Percentiles rank a stretch among this genome's conserved stretches.
Conservation (phyloP, 2,797 vertebrate species). For the Enteromius argenteus region DNA sequence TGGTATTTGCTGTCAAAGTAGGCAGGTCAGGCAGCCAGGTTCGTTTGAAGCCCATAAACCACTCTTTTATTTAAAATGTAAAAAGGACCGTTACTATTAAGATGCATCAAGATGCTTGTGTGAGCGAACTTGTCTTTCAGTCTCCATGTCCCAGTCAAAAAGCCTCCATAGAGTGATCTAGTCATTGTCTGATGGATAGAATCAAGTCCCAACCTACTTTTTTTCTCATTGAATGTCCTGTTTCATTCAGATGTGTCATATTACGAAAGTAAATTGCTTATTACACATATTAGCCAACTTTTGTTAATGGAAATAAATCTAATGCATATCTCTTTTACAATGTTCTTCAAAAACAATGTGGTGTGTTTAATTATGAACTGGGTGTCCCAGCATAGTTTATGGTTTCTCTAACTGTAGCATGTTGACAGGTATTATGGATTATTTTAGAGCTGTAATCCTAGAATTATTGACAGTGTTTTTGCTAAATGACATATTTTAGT, state of each 20-base stretch:
- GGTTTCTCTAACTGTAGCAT: not conserved
- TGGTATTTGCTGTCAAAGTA: conserved; percentile 5
- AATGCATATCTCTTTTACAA: not conserved
- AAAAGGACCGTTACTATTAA: not conserved
- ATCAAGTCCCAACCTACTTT: not conserved
- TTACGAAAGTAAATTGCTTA: not conserved
- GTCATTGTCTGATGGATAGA: not conserved
- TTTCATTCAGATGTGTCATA: not conserved
- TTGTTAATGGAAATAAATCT: not conserved
- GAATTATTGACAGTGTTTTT: conserved; percentile 8
- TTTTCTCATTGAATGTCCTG: not conserved
- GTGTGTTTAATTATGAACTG: not conserved
- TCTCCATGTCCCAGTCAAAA: not conserved
- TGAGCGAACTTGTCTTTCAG: not conserved
- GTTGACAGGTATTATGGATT: not conserved
- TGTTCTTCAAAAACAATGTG: not conserved
- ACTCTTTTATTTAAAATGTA: conserved; percentile 9
- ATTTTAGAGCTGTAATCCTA: conserved; percentile 14
- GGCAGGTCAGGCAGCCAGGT: not conserved
- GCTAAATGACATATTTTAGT: not conserved
- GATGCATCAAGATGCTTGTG: conserved; percentile 3
- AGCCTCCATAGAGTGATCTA: not conserved
- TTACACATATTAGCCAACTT: not conserved
- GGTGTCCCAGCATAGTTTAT: not conserved
- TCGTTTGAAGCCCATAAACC: not conserved